Conservation (phyloP, 2,113 vertebrate genomes). For the Menura novaehollandiae region DNA sequence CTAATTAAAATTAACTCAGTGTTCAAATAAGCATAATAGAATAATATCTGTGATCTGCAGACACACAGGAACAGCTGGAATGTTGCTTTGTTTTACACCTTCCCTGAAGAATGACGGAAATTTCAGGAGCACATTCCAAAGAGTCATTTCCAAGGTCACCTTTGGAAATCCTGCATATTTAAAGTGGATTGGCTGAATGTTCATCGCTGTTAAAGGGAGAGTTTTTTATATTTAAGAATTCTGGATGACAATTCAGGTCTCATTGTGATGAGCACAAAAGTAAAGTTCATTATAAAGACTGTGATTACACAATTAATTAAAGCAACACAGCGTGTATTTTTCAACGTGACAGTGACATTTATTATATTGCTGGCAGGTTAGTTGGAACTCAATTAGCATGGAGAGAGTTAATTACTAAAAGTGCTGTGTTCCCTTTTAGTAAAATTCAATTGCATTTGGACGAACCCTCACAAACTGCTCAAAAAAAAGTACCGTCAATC, state of each 20-base stretch:
- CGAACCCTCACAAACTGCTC: not conserved
- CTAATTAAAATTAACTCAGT: slow-evolving; percentile 70
- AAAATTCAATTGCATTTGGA: slow-evolving; percentile 51
- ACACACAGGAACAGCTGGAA: not conserved
- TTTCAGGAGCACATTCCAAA: not conserved
- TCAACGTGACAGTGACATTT: slow-evolving; percentile 35
- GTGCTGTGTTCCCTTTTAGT: slow-evolving; percentile 47
- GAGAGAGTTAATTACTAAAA: slow-evolving; percentile 64
- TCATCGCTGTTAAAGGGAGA: slow-evolving; percentile 31
- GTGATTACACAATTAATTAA: slow-evolving; percentile 23
- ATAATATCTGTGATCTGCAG: slow-evolving; percentile 10
- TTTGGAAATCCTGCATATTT: not conserved
- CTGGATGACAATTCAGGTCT: slow-evolving; percentile 9
- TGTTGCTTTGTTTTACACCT: not conserved
- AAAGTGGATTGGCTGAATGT: not conserved
- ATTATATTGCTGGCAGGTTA: slow-evolving; percentile 55
- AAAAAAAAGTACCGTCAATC: not conserved
- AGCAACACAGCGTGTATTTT: slow-evolving; percentile 49
- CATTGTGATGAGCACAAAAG: slow-evolving; percentile 39
- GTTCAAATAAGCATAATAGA: slow-evolving; percentile 54
- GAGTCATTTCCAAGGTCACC: not conserved
- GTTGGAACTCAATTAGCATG: slow-evolving; percentile 67
- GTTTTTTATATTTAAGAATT: slow-evolving; percentile 17
- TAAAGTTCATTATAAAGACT: slow-evolving; percentile 48
- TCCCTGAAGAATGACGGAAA: not conserved